Evolutionary conservation across 1,140 invertebrate genomes (phyloP).

Genomic region (Danaus plexippus): DNA sequence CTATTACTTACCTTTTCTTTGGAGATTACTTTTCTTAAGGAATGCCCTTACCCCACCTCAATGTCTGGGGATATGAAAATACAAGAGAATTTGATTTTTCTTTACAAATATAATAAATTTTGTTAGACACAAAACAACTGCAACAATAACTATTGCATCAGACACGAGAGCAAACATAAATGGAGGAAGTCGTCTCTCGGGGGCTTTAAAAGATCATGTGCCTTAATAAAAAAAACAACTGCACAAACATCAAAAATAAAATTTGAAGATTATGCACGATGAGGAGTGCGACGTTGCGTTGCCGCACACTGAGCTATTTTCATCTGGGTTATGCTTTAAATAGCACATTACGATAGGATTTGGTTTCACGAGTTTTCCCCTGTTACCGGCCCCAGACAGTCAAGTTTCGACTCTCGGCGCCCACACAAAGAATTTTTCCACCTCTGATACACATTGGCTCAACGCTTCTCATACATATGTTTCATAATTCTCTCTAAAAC

Average conservation of each 20-base stretch:
- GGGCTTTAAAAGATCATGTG: too few relatives aligned
- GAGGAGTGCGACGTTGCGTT: conserved; percentile 60
- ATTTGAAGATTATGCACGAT: conserved; percentile 66
- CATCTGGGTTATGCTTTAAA: conserved; percentile 70
- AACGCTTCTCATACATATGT: conserved; percentile 4
- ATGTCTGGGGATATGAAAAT: too few relatives aligned
- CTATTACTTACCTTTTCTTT: too few relatives aligned
- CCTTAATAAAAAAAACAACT: conserved; percentile 27
- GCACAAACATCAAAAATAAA: conserved; percentile 65
- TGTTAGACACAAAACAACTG: too few relatives aligned
- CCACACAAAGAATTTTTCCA: conserved; percentile 53
- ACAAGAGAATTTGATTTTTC: too few relatives aligned
- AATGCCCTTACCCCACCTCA: too few relatives aligned
- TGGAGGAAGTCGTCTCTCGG: too few relatives aligned
- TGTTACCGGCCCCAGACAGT: conserved; percentile 50
- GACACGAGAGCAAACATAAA: too few relatives aligned
- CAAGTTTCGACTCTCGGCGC: conserved; percentile 43
- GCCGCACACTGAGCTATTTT: conserved; percentile 66
- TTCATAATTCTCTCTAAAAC: conserved; percentile 23
- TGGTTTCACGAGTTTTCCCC: conserved; percentile 70
- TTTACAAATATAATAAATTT: too few relatives aligned
- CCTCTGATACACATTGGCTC: conserved; percentile 38
- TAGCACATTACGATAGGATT: conserved; percentile 70
- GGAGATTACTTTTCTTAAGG: too few relatives aligned
- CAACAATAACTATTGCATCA: too few relatives aligned